Base-by-base conservation (phyloP, 2,797 vertebrate genomes). In the Hydrolagus colliei region DNA sequence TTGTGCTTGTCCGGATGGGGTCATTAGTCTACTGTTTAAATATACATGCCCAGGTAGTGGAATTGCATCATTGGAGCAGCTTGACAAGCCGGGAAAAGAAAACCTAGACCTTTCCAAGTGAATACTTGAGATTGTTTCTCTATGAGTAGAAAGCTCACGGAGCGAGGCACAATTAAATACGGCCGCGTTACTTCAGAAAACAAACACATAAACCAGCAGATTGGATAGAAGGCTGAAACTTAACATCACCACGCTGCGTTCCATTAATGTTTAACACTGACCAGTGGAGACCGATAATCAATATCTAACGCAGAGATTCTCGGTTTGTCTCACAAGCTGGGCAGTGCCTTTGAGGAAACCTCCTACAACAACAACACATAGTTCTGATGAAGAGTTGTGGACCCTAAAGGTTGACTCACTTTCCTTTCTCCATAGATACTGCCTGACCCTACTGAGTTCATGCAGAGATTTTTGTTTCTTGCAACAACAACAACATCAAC, bases 131-230 rank as follows among this genome's bases (percentile, higher is more conserved):
- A 11, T 9, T 62, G 8, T 63, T 65, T 79, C 41, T 79, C 5
- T 11, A 8, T 65, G n/a, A 79, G 41, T 62, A n/a, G 3, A 61
- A 52, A 11, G 4, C 59, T 12, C n/a, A 12, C 59, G 22, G 27
- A 65, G 41, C 41, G 22, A 59, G 18, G 22, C 52, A 77, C 16
- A 4, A 61, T 79, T 65, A 6, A 65, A 79, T 63, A 63, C 63
- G 35, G 27, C 20, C 6, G 27, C 18, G 6, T 13, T 79, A 32
- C 16, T 79, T 63, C 13, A 63, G 59, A 73, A 78, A 79, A n/a
- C 76, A 79, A 79, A 62, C 77, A 27, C 76, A 79, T 79, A 20
- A 27, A 79, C n/a, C 59, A 10, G 8, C 76, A 79, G n/a, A 79
- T 63, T 65, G 27, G 27, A 27, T 27, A 79, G 14, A 11, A 79